Conservation (phyloP, 2,888 invertebrate species). For the Isoperla grammatica region DNA sequence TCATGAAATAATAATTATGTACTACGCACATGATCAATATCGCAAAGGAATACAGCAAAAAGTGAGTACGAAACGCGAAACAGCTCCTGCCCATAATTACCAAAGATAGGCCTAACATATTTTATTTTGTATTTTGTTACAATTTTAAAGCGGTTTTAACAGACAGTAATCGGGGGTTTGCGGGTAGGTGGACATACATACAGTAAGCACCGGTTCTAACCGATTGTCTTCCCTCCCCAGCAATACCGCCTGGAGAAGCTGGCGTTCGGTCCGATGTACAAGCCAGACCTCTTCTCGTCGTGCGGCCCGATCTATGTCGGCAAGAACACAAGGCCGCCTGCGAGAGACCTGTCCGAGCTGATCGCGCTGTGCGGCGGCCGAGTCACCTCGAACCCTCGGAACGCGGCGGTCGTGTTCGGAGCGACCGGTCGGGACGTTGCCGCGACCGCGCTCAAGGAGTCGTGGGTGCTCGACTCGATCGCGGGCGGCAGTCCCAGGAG, state of each 20-base stretch:
- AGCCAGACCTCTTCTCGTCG: conserved; percentile 54
- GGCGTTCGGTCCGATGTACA: conserved; percentile 53
- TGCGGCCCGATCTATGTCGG: conserved; percentile 55
- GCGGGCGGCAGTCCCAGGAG: conserved; percentile 48
- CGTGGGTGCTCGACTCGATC: conserved; percentile 61
- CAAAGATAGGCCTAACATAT: conserved; percentile 20
- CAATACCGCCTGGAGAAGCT: conserved; percentile 55
- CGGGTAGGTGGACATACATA: no score
- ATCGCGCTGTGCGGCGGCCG: conserved; percentile 53
- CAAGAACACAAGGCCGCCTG: conserved; percentile 46
- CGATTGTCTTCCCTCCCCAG: conserved; percentile 40
- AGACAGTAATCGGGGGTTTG: no score
- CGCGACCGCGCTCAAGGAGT: conserved; percentile 48
- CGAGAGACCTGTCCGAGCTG: conserved; percentile 52
- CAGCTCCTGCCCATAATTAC: no score
- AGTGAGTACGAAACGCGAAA: no score
- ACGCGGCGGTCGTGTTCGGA: conserved; percentile 54
- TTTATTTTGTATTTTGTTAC: neutral
- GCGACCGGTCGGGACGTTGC: conserved; percentile 36
- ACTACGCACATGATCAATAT: no score
- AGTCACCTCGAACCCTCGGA: conserved; percentile 44
- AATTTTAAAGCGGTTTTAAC: no score
- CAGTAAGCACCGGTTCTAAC: no score
- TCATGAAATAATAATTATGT: no score
- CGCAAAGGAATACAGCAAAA: no score